Evolutionary conservation across 1,140 invertebrate species (phyloP), one percentile per base, ranked within the genome.

Genomic region (Glossosoma conforme): DNA sequence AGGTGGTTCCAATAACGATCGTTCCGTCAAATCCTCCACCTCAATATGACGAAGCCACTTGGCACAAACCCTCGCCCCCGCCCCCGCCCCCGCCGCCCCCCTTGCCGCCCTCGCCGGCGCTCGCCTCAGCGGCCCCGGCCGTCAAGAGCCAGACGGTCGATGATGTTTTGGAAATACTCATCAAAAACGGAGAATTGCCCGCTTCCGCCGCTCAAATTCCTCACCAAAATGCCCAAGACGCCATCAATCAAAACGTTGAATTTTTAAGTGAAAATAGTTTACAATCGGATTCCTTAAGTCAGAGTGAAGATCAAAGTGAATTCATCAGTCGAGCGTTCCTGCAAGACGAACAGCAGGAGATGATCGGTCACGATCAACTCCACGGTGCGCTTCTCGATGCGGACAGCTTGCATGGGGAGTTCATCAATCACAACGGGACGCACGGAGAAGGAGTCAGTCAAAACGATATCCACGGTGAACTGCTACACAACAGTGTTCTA

Each of bases 111-210:
- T 63, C 69, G 28, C 61, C 53, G 19, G n/a, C n/a, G n/a, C 56
- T 59, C 4, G 65, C 67, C 20, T 64, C 67, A 32, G 43, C 52
- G 8, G 21, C 36, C 13, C 56, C 48, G 11, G 32, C 52, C 19
- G 44, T 59, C 28, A 46, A 59, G 42, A 72, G 67, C 41, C 90
- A 95, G 67, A 87, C 89, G 25, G 88, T 97, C 49, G 93, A 95
- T 64, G 93, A 97, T 69, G 92, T 97, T 0, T 67, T 97, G n/a
- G 92, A 96, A 63, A 95, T 97, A 60, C 75, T 97, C 0, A 94
- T 96, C 14, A 87, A 93, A 65, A 93, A 92, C 66, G 93, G 93
- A 33, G 93, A 96, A 64, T 64, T 96, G 14, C 90, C 91, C 1
- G 83, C 91, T 1, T 93, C 90, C 62, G 89, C 88, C 1, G 90